Base-by-base conservation (phyloP, 2,888 invertebrate genomes). In the Loripinus fragilis region DNA sequence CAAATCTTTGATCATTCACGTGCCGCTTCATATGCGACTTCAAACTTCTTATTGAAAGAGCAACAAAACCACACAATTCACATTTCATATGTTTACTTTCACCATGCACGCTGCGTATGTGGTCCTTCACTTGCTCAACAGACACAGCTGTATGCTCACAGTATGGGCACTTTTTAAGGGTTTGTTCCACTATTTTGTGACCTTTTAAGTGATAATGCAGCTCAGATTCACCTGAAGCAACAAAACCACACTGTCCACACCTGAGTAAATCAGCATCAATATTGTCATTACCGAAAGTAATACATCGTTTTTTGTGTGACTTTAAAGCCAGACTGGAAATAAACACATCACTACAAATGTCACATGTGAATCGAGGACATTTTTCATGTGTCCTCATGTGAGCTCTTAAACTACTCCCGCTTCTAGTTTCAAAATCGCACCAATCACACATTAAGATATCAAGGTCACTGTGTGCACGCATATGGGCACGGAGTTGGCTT, bases 11-110 rank as follows among this genome's bases (percentile, higher is more conserved):
- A 83, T 93, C 93, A 75, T 93, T 93, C 33, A 91, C 88, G 77
- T 93, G 93, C 0, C 93, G 88, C 78, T 93, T 93, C 92, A 93
- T 92, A 86, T 93, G 93, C 10, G 93, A 93, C 75, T 93, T 93
- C 28, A 93, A 83, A 75, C 92, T 93, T 41, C 92, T 86, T 30
- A 86, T 90, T 2, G 92, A 92, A 7, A 88, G 87, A 0, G 93
- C 92, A n/a, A 90, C 87, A 84, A 92, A 93, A 72, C 91, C 92
- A 81, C 93, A 93, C 70, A 91, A 76, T 52, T 90, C 88, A 83
- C 93, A 93, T 75, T 90, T 88, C 48, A 91, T 72, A 1, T 87
- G 82, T 70, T 86, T 85, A 1, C 79, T 82, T 65, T 87, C 87
- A 10, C 85, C 86, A 64, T 85, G 86, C 38, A 77, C 77, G 66